Evolutionary conservation across 2,888 invertebrate species (phyloP).

Genomic region (Mystacides longicornis): DNA sequence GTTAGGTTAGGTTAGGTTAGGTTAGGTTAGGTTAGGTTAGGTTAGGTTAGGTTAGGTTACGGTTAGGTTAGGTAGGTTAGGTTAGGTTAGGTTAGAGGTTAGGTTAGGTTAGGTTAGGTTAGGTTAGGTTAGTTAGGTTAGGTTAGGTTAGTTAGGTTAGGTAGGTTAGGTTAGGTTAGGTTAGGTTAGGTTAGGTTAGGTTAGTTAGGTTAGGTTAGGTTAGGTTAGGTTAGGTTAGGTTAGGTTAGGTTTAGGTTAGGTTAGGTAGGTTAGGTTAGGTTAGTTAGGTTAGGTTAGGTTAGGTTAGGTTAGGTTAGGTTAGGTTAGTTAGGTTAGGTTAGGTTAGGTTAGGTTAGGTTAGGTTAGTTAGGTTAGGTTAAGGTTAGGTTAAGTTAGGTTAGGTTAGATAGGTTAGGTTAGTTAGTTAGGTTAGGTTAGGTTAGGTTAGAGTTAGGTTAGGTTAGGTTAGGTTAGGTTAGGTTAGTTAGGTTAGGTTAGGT

Average conservation of each 20-base stretch:
- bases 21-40: slow-evolving; percentile 19
- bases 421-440: slow-evolving; percentile 26
- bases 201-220: slow-evolving; percentile 4
- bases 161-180: slow-evolving; percentile 20
- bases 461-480: slow-evolving; percentile 22
- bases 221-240: slow-evolving; percentile 20
- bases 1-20: slow-evolving; percentile 10
- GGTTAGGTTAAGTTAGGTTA: slow-evolving; percentile 22
- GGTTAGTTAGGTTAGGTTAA: slow-evolving; percentile 22
- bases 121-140: slow-evolving; percentile 24
- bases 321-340: slow-evolving; percentile 24
- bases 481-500: slow-evolving; percentile 26
- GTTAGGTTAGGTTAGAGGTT: slow-evolving; percentile 20
- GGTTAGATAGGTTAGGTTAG: slow-evolving; percentile 21
- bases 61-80: slow-evolving; percentile 22
- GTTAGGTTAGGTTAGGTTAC: slow-evolving; percentile 20
- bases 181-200: slow-evolving; percentile 23
- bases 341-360: slow-evolving; percentile 24
- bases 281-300: slow-evolving; percentile 16
- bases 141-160: slow-evolving; percentile 21
- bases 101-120: slow-evolving; percentile 21
- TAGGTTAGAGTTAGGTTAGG: slow-evolving; percentile 21
- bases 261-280: slow-evolving; percentile 22
- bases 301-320: slow-evolving; percentile 24
- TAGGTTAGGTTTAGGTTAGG: slow-evolving; percentile 22